phyloP scores from a whole-genome alignment of 2,797 vertebrate species.

The Paedocypris micromegethes region DNA sequence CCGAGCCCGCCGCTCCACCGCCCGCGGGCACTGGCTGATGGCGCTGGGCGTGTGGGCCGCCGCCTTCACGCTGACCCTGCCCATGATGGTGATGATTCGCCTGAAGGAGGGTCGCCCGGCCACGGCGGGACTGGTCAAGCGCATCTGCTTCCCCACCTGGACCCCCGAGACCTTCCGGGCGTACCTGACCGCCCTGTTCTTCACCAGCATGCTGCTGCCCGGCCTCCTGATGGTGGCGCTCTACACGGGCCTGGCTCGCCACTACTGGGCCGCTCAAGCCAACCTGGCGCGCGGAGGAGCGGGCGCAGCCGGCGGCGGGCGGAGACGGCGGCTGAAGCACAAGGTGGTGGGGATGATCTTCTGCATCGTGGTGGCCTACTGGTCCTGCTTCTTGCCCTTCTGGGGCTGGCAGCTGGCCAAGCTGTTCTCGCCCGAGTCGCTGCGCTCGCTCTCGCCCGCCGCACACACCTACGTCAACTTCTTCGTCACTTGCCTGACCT shows the following conservation, averaged over 20 bases:
- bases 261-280: conserved; percentile 60
- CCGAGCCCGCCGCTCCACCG: conserved; percentile 53
- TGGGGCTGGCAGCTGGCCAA: conserved; percentile 81
- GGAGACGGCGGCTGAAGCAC: conserved; percentile 56
- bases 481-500: conserved; percentile 80
- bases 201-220: conserved; percentile 69
- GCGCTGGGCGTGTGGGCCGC: conserved; percentile 67
- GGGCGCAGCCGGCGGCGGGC: neutral
- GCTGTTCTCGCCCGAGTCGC: conserved; percentile 64
- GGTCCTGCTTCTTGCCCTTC: conserved; percentile 83
- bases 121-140: conserved; percentile 57
- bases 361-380: conserved; percentile 73
- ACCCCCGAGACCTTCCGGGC: conserved; percentile 68
- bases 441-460: conserved; percentile 59
- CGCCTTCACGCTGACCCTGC: conserved; percentile 68
- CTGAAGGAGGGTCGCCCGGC: conserved; percentile 59
- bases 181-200: conserved; percentile 73
- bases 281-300: conserved; percentile 41
- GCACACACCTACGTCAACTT: conserved; percentile 79
- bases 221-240: conserved; percentile 67
- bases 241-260: conserved; percentile 62
- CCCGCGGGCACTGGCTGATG: conserved; percentile 51
- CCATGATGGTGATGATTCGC: conserved; percentile 82
- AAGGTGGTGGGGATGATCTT: conserved; percentile 73
- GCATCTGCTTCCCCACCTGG: conserved; percentile 80